These are phyloP conservation scores for Varanus komodoensis DNA, from an alignment of 2,113 vertebrate species.

Conservation along the genomic window DNA sequence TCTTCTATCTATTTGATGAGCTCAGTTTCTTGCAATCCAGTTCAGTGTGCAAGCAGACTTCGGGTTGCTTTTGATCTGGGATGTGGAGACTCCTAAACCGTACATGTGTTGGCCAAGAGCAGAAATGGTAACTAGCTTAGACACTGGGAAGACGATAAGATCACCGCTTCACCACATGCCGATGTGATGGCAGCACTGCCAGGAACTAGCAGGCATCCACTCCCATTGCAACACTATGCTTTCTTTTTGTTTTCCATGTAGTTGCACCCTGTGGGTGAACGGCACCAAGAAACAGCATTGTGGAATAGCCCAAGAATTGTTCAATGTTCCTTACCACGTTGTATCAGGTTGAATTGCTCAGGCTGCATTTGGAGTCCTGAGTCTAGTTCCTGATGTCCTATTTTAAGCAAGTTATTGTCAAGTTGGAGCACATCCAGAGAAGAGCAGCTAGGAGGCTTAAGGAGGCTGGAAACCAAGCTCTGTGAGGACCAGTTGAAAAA, in stretches of 20 bases:
- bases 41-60: background rate
- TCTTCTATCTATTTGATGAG: background rate
- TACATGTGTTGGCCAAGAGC: too few relatives aligned
- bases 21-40: background rate
- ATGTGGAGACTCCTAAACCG: background rate
- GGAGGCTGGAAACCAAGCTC: too few relatives aligned
- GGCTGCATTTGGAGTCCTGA: background rate
- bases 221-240: background rate
- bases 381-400: too few relatives aligned
- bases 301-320: background rate
- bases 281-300: background rate
- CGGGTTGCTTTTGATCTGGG: background rate
- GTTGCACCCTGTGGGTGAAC: background rate
- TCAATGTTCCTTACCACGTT: background rate
- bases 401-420: too few relatives aligned
- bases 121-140: background rate
- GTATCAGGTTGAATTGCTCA: background rate
- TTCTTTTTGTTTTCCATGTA: background rate
- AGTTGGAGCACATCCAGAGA: too few relatives aligned
- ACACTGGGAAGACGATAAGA: background rate
- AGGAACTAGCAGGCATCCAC: background rate
- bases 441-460: too few relatives aligned
- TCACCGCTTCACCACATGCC: background rate
- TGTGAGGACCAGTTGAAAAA: too few relatives aligned
- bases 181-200: background rate